These are phyloP conservation scores for Stenolophus ochropezus DNA, from an alignment of 2,888 invertebrate species.

Conservation along the genomic window DNA sequence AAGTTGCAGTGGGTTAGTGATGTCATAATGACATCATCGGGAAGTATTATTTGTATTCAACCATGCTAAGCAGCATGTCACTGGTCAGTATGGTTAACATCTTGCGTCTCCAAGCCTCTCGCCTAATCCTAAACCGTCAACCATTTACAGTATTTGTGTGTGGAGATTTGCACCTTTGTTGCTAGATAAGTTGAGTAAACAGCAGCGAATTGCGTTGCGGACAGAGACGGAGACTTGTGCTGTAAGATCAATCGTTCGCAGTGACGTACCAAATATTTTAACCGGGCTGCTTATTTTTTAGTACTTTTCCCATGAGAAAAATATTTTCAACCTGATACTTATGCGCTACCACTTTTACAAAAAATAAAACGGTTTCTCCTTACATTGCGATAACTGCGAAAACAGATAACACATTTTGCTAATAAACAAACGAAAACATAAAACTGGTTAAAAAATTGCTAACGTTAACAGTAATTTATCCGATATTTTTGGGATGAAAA, in stretches of 20 bases:
- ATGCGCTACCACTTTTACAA: not conserved
- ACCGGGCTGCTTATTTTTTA: not conserved
- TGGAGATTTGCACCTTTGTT: constrained; percentile 34
- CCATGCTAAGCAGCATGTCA: constrained; percentile 19
- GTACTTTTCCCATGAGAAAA: not conserved
- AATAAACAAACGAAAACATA: too few species aligned
- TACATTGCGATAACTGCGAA: too few species aligned
- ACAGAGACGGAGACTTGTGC: constrained; percentile 10
- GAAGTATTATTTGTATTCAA: constrained; percentile 68
- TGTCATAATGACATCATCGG: constrained; percentile 75
- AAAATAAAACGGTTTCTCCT: too few species aligned
- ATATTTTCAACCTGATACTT: not conserved
- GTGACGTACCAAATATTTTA: not conserved
- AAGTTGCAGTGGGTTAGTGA: constrained; percentile 72
- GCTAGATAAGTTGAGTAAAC: constrained; percentile 43
- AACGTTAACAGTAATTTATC: too few species aligned
- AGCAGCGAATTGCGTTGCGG: constrained; percentile 17
- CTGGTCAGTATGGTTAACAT: constrained; percentile 19
- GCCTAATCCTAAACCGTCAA: constrained; percentile 9
- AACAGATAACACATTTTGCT: too few species aligned
- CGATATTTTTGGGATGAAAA: too few species aligned
- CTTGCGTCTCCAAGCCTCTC: constrained; percentile 26
- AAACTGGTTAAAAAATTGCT: too few species aligned
- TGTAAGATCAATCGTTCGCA: constrained; percentile 8
- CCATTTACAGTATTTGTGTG: not conserved